Base-by-base conservation (phyloP, 2,113 vertebrate genomes). In the Cephalopholis sonnerati region DNA sequence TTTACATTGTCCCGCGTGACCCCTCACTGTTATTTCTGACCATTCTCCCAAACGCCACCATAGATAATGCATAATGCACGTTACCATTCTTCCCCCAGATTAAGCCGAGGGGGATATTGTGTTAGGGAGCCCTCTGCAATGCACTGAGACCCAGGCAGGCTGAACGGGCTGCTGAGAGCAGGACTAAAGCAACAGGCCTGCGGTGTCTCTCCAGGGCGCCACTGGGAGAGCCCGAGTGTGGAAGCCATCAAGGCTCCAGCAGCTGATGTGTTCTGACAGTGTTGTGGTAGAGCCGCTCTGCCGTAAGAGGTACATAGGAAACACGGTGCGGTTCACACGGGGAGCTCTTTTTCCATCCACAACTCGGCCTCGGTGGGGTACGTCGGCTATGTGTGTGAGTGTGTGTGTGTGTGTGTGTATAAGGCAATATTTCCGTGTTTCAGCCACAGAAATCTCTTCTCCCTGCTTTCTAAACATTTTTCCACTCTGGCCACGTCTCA, bases 221-320 rank as follows among this genome's bases (percentile, higher is more conserved):
- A 48, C 57, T 77, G 91, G 75, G 80, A 87, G 81, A 86, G 78
- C 61, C 61, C 11, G 74, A 85, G 85, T 50, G 77, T 91, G 85
- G 83, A 87, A 85, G 81, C 83, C 72, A 70, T 94, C 93, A 92
- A n/a, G 58, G 72, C 81, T 67, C 67, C 75, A 2, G 73, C 67
- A 5, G 70, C 88, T 93, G 90, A 96, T 95, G 63, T 11, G 81
- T 65, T 83, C 84, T 93, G 94, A 95, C 95, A 94, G 81, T 95
- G 94, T 95, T 95, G 91, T 94, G 88, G 89, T 84, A 86, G 85
- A 89, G 69, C 79, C 67, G 53, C 86, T 95, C 92, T 93, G 89
- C 91, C 79, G 82, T 92, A 83, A 93, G 86, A 84, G 84, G 86
- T 77, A 78, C 84, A 87, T 79, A 87, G 92, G 84, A 93, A 93